Evolutionary conservation across 2,888 invertebrate species (phyloP), one percentile per base, ranked within the genome.

Genomic region (Aspidiotus destructor): DNA sequence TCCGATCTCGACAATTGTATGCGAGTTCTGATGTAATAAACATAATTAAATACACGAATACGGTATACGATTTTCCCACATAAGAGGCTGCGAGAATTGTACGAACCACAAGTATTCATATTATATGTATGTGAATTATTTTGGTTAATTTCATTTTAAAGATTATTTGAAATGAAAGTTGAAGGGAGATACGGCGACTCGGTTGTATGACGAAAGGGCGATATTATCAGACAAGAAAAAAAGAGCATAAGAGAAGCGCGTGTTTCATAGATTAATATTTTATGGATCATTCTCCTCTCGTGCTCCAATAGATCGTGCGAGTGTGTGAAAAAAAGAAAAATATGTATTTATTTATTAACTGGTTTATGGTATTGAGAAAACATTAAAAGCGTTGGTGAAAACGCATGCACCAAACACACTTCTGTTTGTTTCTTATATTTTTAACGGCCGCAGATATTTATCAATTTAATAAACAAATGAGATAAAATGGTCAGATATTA

Each of bases 381-480:
- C 65, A 65, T 65, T 65, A 65, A 48, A 65, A 65, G 65, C 65
- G 55, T 58, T 58, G 57, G 57, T 58, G 28, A 65, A 44, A 57
- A 65, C 65, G 58, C 65, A 65, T 58, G 44, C 42, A n/a, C 41
- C 62, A 17, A 2, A 62, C 54, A 63, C 63, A 40, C 54, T 54
- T 64, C 16, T 44, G 58, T 44, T 41, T 65, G 41, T 65, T 41
- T 65, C 44, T 58, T 44, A 44, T 65, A 55, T 65, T 65, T 65
- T 65, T 65, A 65, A 65, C 65, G 65, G 65, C 65, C 62, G 68
- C 55, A 68, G 68, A 62, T 68, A 68, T 68, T 68, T 68, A 68
- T 68, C 68, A 62, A 68, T 68, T 68, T 68, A 55, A 68, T 68
- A 68, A 68, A 68, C 68, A 68, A 68, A 68, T 68, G 62, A 68